Percentiles rank a stretch among this genome's conserved stretches.
These are phyloP conservation scores for Myotis myotis DNA, from an alignment of 2,797 vertebrate species.

Conservation along the genomic window DNA sequence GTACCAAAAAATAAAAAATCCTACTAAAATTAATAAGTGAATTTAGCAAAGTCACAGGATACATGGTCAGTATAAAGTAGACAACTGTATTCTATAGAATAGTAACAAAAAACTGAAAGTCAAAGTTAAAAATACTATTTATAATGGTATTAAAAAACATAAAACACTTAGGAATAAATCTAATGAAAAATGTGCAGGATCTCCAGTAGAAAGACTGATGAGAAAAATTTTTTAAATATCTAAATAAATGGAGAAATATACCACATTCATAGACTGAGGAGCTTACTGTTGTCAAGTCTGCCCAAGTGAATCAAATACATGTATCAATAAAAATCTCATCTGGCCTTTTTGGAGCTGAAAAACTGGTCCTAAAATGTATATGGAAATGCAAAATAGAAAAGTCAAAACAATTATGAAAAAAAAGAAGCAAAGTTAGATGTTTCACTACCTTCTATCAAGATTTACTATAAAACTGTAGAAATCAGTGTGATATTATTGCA, in stretches of 20 bases:
- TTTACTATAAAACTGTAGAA: not conserved
- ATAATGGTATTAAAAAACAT: not conserved
- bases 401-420: not conserved
- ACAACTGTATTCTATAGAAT: not conserved
- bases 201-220: not conserved
- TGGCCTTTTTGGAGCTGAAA: slow-evolving; percentile 26
- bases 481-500: not conserved
- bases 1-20: not conserved
- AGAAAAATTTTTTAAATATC: not conserved
- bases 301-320: not conserved
- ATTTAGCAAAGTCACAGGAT: not conserved
- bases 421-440: not conserved
- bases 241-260: not conserved
- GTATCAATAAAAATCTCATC: not conserved
- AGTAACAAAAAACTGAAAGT: not conserved
- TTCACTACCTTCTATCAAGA: not conserved
- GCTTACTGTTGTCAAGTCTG: not conserved
- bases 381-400: not conserved
- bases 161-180: not conserved
- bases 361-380: not conserved
- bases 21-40: not conserved
- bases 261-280: not conserved
- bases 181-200: not conserved
- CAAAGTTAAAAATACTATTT: not conserved
- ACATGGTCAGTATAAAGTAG: not conserved